Evolutionary conservation across 2,113 vertebrate genomes (phyloP).

Genomic region (Scalopus aquaticus): DNA sequence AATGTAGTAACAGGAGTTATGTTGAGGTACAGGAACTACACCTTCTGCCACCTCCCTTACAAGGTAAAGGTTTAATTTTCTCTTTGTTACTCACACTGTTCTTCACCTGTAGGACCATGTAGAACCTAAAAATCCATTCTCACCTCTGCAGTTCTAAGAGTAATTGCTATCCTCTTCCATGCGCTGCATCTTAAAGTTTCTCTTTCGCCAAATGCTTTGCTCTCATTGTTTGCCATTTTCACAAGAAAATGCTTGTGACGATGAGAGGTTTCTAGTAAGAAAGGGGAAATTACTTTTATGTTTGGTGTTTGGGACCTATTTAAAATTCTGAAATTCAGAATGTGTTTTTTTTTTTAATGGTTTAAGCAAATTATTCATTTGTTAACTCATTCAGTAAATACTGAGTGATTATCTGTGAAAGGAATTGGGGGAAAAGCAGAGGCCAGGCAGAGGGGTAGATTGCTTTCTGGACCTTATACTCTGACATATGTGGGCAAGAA

Average conservation of each 20-base stretch:
- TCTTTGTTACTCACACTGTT: neutral
- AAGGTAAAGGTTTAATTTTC: neutral
- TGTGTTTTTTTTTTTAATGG: neutral
- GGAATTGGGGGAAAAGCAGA: neutral
- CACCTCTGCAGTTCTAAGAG: neutral
- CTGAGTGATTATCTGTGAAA: neutral
- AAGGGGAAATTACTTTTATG: no score
- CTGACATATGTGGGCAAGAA: neutral
- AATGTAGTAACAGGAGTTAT: accelerated
- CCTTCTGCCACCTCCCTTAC: neutral
- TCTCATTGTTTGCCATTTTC: neutral
- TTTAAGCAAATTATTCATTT: neutral
- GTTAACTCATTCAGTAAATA: neutral
- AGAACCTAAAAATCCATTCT: neutral
- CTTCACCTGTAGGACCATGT: neutral
- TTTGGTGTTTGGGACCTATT: neutral
- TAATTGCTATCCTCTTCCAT: neutral
- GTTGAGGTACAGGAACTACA: neutral
- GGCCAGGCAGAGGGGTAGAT: neutral
- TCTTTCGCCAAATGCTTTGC: neutral
- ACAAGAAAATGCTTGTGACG: neutral
- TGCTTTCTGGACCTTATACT: neutral
- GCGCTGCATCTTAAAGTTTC: neutral
- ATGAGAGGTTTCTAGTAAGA: no score
- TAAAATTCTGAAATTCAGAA: neutral